Conservation (phyloP, 1,140 invertebrate genomes). For the Pemphigus obesinymphae region DNA sequence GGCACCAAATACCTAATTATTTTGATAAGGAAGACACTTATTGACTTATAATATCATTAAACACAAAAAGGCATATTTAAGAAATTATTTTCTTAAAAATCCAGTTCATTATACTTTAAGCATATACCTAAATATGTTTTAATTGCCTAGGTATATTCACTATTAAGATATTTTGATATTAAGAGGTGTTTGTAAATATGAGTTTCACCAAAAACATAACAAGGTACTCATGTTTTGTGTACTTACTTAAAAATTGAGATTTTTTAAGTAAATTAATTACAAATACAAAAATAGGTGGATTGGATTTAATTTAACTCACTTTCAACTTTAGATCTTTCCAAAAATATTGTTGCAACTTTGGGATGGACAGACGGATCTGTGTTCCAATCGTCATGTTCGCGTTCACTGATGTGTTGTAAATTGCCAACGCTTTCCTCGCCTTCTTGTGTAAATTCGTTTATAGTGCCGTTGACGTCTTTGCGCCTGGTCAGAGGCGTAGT, state of each 20-base stretch:
- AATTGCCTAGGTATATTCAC: too few species aligned
- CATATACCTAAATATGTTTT: too few species aligned
- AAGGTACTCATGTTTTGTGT: too few species aligned
- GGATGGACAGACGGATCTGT: conserved; percentile 94
- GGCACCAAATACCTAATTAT: too few species aligned
- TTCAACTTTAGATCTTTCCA: conserved; percentile 89
- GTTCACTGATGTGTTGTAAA: conserved; percentile 95
- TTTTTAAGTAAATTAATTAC: neutral
- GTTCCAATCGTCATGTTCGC: conserved; percentile 91
- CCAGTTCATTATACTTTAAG: too few species aligned
- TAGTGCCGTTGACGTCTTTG: conserved; percentile 53
- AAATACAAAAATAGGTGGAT: neutral
- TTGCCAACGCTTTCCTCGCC: conserved; percentile 78
- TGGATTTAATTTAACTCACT: conserved; percentile 55
- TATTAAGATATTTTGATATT: neutral
- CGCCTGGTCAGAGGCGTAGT: conserved; percentile 60
- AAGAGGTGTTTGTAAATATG: neutral
- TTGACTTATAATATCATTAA: too few species aligned
- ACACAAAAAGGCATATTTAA: too few species aligned
- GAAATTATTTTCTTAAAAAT: too few species aligned
- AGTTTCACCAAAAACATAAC: too few species aligned
- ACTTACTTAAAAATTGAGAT: too few species aligned
- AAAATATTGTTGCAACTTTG: conserved; percentile 88
- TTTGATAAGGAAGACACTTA: too few species aligned
- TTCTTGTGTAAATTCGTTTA: conserved; percentile 67